A percentile compares a stretch with the other conserved stretches of the same genome.
Evolutionary conservation across 2,113 vertebrate genomes (phyloP).

Genomic region (Campylorhamphus procurvoides): DNA sequence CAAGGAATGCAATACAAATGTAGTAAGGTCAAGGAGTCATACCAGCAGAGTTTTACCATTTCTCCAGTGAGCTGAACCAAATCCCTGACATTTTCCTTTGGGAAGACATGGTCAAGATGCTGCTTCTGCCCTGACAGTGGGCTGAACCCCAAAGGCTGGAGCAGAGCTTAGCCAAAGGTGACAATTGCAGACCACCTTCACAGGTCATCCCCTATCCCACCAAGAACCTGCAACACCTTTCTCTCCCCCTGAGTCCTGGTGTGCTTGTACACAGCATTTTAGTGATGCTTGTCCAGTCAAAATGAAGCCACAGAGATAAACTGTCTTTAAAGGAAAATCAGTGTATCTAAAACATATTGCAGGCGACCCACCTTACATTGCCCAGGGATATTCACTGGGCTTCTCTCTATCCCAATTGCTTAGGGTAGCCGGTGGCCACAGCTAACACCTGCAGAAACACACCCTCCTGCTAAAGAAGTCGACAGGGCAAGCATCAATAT

Average conservation of each 20-base stretch:
- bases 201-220: not conserved
- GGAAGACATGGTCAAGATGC: not conserved
- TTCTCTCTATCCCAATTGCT: not conserved
- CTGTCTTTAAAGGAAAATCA: not conserved
- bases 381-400: not conserved
- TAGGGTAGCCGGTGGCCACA: not conserved
- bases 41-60: not conserved
- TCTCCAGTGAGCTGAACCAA: not conserved
- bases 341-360: not conserved
- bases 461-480: not conserved
- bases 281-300: not conserved
- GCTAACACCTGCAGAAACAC: slow-evolving; percentile 1
- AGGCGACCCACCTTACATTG: not conserved
- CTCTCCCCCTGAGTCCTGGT: not conserved
- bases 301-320: not conserved
- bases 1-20: not conserved
- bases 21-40: too few species aligned
- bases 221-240: not conserved
- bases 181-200: not conserved
- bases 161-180: not conserved
- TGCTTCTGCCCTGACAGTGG: not conserved
- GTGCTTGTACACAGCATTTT: not conserved
- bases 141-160: not conserved
- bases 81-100: not conserved
- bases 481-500: not conserved